These are phyloP conservation scores for Pilophorus perplexus DNA, from an alignment of 2,888 invertebrate genomes.

Conservation along the genomic window DNA sequence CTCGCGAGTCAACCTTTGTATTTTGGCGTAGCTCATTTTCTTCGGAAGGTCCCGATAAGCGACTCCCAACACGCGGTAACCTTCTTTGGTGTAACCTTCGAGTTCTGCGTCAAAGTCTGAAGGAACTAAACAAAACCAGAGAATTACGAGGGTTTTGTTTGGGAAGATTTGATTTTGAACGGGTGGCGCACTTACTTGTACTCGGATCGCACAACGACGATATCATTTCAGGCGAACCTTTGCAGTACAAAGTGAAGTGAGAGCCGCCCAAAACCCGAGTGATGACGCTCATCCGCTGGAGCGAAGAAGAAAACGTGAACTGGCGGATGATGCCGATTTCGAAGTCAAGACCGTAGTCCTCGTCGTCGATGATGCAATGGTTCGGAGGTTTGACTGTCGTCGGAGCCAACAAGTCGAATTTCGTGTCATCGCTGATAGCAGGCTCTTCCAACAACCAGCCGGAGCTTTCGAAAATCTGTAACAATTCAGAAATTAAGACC, in stretches of 20 bases:
- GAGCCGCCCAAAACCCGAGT: slow-evolving; percentile 70
- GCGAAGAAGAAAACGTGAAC: slow-evolving; percentile 80
- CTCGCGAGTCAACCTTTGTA: slow-evolving; percentile 72
- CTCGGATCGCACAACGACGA: slow-evolving; percentile 63
- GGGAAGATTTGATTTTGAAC: too few species aligned
- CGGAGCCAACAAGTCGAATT: slow-evolving; percentile 83
- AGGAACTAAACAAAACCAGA: slow-evolving; percentile 62
- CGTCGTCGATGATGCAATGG: slow-evolving; percentile 42
- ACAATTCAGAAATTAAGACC: slow-evolving; percentile 47
- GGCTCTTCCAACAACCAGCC: slow-evolving; percentile 88
- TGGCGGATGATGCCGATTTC: slow-evolving; percentile 82
- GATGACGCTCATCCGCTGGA: slow-evolving; percentile 89
- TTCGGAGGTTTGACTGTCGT: slow-evolving; percentile 72
- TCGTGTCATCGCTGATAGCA: slow-evolving; percentile 75
- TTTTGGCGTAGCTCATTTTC: slow-evolving; percentile 66
- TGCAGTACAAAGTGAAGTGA: slow-evolving; percentile 78
- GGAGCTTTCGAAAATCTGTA: slow-evolving; percentile 90
- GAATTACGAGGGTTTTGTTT: too few species aligned
- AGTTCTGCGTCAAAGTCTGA: slow-evolving; percentile 72
- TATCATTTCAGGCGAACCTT: slow-evolving; percentile 93
- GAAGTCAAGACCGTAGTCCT: slow-evolving; percentile 52
- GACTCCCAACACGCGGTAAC: slow-evolving; percentile 88
- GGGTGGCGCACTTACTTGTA: slow-evolving; percentile 41
- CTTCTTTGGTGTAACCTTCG: slow-evolving; percentile 84
- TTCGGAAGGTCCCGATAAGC: slow-evolving; percentile 71